phyloP scores from a whole-genome alignment of 2,888 invertebrate genomes.

The Ichneumon xanthorius region DNA sequence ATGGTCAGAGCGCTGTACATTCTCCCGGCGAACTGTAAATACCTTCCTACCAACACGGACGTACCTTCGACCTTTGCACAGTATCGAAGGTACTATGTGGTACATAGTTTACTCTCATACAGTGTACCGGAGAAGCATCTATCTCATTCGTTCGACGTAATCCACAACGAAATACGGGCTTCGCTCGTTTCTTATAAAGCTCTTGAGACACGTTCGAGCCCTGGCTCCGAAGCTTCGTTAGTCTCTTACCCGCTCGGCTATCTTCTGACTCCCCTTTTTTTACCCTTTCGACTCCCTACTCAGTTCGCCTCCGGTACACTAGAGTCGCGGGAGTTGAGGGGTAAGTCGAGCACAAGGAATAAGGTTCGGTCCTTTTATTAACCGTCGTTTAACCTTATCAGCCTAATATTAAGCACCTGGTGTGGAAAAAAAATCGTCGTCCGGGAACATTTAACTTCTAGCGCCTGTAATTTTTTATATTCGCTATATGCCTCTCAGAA shows the following conservation, averaged over 20 bases:
- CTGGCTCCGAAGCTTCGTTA: constrained; percentile 46
- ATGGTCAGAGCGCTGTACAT: not conserved
- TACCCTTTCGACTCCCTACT: constrained; percentile 14
- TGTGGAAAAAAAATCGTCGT: too few species aligned
- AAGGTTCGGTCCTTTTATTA: constrained; percentile 19
- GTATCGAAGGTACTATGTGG: constrained; percentile 21
- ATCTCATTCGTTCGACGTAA: constrained; percentile 44
- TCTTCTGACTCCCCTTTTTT: constrained; percentile 19
- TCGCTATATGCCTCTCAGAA: not conserved
- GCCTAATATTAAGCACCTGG: not conserved
- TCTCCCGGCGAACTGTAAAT: constrained; percentile 15
- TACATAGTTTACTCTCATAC: constrained; percentile 17
- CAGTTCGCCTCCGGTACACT: constrained; percentile 10
- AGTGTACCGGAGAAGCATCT: constrained; percentile 17
- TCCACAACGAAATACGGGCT: constrained; percentile 45
- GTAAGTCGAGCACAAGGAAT: constrained; percentile 11
- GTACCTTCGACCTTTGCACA: constrained; percentile 26
- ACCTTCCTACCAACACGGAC: constrained; percentile 2
- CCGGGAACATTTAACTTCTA: not conserved
- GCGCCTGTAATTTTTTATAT: not conserved
- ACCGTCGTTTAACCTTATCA: not conserved
- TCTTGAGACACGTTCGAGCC: constrained; percentile 57
- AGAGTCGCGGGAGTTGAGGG: constrained; percentile 3
- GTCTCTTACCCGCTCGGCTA: constrained; percentile 48
- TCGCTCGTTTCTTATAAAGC: constrained; percentile 53